Evolutionary conservation across 2,797 vertebrate genomes (phyloP).

Genomic region (Acanthiza pusilla): DNA sequence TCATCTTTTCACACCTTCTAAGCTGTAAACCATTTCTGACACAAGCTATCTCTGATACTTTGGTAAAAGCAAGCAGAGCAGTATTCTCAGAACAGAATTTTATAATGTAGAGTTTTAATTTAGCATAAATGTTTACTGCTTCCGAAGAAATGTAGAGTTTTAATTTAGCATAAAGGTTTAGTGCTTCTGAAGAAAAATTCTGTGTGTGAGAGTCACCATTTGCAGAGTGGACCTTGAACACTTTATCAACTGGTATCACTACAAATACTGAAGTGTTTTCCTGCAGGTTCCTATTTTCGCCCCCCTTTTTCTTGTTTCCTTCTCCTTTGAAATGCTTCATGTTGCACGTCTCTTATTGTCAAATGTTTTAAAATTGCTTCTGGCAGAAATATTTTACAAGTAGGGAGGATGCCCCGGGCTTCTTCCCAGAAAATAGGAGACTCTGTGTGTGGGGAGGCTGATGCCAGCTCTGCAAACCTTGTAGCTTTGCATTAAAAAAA

Average conservation of each 20-base stretch:
- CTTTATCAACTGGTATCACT: neutral
- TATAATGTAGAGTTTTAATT: neutral
- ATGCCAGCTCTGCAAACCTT: slow-evolving; percentile 6
- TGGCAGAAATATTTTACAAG: slow-evolving; percentile 10
- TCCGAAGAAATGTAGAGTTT: neutral
- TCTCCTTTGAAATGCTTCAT: neutral
- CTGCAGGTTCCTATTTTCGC: neutral
- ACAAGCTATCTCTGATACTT: neutral
- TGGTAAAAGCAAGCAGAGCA: neutral
- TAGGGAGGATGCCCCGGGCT: neutral
- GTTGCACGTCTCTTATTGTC: neutral
- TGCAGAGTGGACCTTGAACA: neutral
- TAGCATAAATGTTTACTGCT: neutral
- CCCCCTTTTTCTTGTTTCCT: neutral
- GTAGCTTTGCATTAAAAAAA: neutral
- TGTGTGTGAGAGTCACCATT: neutral
- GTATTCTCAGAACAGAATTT: neutral
- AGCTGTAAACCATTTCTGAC: neutral
- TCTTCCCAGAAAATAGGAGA: neutral
- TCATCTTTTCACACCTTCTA: neutral
- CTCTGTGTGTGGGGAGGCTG: neutral
- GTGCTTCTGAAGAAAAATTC: neutral
- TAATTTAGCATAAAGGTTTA: neutral
- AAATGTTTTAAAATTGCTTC: neutral
- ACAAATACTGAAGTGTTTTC: neutral